These are phyloP conservation scores for Urocitellus parryii DNA, from an alignment of 2,113 vertebrate genomes.

Conservation along the genomic window DNA sequence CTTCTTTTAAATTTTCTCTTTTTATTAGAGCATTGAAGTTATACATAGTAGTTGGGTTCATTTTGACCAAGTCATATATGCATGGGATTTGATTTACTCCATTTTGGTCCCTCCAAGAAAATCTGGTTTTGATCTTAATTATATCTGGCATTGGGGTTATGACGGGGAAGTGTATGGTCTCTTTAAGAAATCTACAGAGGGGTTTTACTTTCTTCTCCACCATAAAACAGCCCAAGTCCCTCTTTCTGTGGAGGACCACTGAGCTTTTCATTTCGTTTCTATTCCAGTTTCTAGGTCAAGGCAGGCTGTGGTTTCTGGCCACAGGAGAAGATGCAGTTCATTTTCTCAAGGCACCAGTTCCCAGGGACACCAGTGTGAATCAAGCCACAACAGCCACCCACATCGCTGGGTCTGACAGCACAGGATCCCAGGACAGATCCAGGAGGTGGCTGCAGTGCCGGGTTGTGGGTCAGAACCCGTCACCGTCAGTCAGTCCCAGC, in stretches of 20 bases:
- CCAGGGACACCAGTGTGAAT: neutral
- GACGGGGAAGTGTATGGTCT: neutral
- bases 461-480: too few species aligned
- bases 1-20: too few species aligned
- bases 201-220: neutral
- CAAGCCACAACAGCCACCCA: neutral
- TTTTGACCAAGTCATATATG: too few species aligned
- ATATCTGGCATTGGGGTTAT: neutral
- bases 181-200: neutral
- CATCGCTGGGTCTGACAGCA: too few species aligned
- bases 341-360: neutral
- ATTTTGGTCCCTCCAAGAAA: neutral
- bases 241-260: rapidly evolving
- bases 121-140: neutral
- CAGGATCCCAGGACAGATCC: too few species aligned
- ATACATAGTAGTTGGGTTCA: too few species aligned
- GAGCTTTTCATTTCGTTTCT: neutral
- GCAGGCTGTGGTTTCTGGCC: neutral
- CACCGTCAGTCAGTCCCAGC: too few species aligned
- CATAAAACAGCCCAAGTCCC: neutral
- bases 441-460: too few species aligned
- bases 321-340: neutral
- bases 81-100: too few species aligned
- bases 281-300: neutral
- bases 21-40: too few species aligned